Conservation (phyloP, 2,797 vertebrate genomes). For the Paguma larvata region DNA sequence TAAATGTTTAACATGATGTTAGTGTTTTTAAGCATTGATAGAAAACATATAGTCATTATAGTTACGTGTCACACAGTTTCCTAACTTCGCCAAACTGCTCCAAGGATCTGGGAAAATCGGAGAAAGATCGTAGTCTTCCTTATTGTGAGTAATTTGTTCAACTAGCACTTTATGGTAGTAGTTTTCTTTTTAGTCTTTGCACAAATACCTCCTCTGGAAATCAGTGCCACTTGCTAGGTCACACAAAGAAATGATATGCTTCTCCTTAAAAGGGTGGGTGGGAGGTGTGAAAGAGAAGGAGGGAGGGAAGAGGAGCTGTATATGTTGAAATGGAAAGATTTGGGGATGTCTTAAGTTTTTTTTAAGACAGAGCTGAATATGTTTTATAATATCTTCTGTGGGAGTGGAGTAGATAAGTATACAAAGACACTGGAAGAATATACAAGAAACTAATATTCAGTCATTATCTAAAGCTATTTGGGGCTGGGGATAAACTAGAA, state of each 20-base stretch:
- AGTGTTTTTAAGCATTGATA: neutral
- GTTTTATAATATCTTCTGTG: neutral
- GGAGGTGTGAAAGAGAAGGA: accelerated
- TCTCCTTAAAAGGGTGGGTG: neutral
- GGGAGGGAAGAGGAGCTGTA: neutral
- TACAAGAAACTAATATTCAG: neutral
- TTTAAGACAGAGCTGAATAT: neutral
- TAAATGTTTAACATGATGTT: neutral
- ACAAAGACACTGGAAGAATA: neutral
- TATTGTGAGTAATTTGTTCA: neutral
- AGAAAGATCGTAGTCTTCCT: neutral
- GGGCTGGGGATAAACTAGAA: neutral
- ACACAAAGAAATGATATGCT: neutral
- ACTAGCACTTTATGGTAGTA: neutral
- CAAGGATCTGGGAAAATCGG: neutral
- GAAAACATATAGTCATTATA: neutral
- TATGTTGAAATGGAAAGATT: neutral
- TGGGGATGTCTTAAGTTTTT: neutral
- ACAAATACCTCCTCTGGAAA: neutral
- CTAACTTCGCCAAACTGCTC: neutral
- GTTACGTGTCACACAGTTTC: neutral
- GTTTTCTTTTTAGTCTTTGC: neutral
- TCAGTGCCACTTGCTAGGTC: neutral
- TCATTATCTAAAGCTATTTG: neutral
- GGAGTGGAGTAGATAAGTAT: neutral